Evolutionary conservation across 1,140 invertebrate species (phyloP), one percentile per base, ranked within the genome.

Genomic region (Mylabris phalerata): DNA sequence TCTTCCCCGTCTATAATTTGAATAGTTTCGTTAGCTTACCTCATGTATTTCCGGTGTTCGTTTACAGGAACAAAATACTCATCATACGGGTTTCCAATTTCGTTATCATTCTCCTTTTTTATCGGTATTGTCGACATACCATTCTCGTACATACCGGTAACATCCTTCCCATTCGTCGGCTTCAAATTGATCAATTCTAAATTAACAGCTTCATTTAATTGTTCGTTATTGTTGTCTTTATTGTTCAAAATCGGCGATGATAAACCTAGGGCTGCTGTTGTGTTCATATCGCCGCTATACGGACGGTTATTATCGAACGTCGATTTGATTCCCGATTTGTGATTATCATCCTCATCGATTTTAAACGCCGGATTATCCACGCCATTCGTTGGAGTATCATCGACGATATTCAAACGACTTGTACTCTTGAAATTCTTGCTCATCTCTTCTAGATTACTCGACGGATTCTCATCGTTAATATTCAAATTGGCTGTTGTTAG

Each of bases 51-150:
- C 70, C 84, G 82, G 73, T 89, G 88, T 66, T 90, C 86, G 71
- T 90, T 90, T 42, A 90, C 88, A 39, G 88, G 87, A 50, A 90
- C 87, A 72, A 90, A 90, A 73, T 90, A 90, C 64, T 90, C 87
- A 61, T 90, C 87, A 71, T 89, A 89, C 13, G 85, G 82, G 73
- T 87, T 86, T 24, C 81, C 78, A 68, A 86, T 82, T 50, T 89
- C 85, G 11, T 86, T 81, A 65, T 87, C 84, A 19, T 84, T 83
- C 60, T 88, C 86, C 59, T 82, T 83, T 68, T 87, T 87, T 50
- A 81, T 71, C 3, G 75, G 75, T 43, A 77, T 75, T 13, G 59
- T 67, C 46, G 57, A 71, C 4, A 71, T 62, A 27, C 67, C 68
- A 50, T 78, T 77, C 46, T 72, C 67, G 42, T 73, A 69, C 6